Base-by-base conservation (phyloP, 64 coral and sea anemone genomes). In the Montipora sp. region DNA sequence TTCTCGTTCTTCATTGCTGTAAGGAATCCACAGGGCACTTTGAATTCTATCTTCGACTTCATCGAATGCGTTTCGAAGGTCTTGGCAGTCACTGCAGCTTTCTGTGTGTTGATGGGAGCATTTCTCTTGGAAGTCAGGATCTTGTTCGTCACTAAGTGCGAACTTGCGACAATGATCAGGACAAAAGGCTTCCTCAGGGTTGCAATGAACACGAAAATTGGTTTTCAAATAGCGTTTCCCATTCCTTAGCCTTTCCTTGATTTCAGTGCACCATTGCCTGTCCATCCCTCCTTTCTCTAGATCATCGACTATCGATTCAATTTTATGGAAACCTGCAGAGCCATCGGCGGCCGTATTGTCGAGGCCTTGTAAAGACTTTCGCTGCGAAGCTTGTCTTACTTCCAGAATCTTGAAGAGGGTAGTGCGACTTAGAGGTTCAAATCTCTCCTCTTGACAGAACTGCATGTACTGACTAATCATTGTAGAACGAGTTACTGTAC, bases 291-390 rank as follows among this genome's bases (percentile, higher is more conserved):
- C 55, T 80, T 90, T 75, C 55, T 79, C 57, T 67, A 90, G 89
- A 58, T 81, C 51, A 61, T 80, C 88, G 58, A 70, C 77, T 43
- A 90, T 72, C 12, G 53, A 24, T 16, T 44, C 69, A 51, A 90
- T 18, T 16, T n/a, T 80, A 4, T 80, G 51, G 65, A 92, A 92
- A 75, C 48, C 90, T 51, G 83, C 21, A 18, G 90, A 83, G 23
- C 90, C 90, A 58, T 92, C 90, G n/a, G 90, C 82, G 48, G 90
- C 59, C 14, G 90, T 92, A 48, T 92, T 85, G 63, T 92, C 81
- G 7, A 92, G 81, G 51, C 90, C 90, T 27, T 77, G 71, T 48
- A 92, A 75, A 27, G 82, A 92, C 51, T 83, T 92, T 20, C 78
- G 80, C 23, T 92, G 90, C 19, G 90, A 92, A 24, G 90, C 81